Conservation (phyloP, 2,888 invertebrate species). For the Anticlea derivata region DNA sequence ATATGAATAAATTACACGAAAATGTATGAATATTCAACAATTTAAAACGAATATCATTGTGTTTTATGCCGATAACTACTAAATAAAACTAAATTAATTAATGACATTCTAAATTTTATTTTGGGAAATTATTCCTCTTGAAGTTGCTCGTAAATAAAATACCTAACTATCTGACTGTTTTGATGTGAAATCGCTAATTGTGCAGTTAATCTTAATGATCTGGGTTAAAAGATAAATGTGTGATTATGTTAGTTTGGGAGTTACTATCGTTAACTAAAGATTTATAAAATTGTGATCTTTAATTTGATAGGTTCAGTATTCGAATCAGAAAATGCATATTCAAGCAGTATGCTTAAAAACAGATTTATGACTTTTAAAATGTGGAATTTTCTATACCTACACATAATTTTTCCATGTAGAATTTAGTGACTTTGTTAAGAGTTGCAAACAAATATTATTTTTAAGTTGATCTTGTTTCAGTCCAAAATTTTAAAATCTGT, state of each 20-base stretch:
- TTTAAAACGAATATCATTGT: slow-evolving; percentile 24
- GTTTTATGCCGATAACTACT: slow-evolving; percentile 25
- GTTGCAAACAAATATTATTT: too few relatives aligned
- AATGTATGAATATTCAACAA: slow-evolving; percentile 36
- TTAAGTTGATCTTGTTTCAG: too few relatives aligned
- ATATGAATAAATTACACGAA: slow-evolving; percentile 36
- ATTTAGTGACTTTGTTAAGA: too few relatives aligned
- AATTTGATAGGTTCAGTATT: not conserved
- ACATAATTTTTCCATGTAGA: too few relatives aligned
- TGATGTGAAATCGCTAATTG: slow-evolving; percentile 21
- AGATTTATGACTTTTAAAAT: too few relatives aligned
- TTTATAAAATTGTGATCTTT: slow-evolving; percentile 2
- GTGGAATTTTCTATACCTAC: too few relatives aligned
- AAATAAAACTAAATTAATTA: slow-evolving; percentile 18
- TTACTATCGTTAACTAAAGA: not conserved
- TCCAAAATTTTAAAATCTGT: too few relatives aligned
- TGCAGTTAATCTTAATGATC: slow-evolving; percentile 18
- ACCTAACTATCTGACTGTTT: not conserved
- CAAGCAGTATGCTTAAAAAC: too few relatives aligned
- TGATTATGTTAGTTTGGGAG: slow-evolving; percentile 1
- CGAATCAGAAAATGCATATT: not conserved
- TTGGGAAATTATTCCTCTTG: too few relatives aligned
- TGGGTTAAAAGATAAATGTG: slow-evolving; percentile 9
- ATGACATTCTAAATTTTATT: slow-evolving; percentile 16
- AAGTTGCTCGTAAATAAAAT: slow-evolving; percentile 2